These are phyloP conservation scores for Umimayanthus chanpuru DNA, from an alignment of 92 coral and sea anemone species.

Conservation along the genomic window DNA sequence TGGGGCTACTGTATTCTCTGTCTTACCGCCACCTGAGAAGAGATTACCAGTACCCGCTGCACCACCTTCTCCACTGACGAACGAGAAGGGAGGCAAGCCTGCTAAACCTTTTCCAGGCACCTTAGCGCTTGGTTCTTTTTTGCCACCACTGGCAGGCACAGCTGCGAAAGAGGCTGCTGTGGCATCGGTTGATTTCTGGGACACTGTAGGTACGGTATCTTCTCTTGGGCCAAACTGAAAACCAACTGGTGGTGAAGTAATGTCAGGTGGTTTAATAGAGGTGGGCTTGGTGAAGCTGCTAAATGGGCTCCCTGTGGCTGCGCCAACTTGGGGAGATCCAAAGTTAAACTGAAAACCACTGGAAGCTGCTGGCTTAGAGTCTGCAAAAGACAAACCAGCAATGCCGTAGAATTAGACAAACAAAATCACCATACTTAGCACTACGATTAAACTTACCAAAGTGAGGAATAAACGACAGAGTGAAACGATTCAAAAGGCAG, in stretches of 20 bases:
- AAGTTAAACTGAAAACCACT: constrained; percentile 18
- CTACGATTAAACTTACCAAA: neutral
- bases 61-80: neutral
- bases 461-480: neutral
- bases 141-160: constrained; percentile 1
- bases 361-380: neutral
- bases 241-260: neutral
- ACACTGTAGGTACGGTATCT: neutral
- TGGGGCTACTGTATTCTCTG: neutral
- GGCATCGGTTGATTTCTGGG: neutral
- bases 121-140: neutral
- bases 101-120: neutral
- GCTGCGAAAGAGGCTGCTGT: neutral
- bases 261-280: neutral
- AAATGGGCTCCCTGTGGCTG: constrained; percentile 18
- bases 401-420: neutral
- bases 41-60: neutral
- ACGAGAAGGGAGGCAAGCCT: constrained; percentile 30
- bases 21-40: neutral
- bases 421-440: neutral
- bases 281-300: constrained; percentile 21
- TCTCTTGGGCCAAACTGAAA: constrained; percentile 14
- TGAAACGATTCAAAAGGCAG: neutral
- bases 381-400: neutral
- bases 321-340: constrained; percentile 21